Percentiles rank a stretch among this genome's conserved stretches.
phyloP scores from a whole-genome alignment of 1,140 invertebrate genomes.

The Drosophila ohnishii region DNA sequence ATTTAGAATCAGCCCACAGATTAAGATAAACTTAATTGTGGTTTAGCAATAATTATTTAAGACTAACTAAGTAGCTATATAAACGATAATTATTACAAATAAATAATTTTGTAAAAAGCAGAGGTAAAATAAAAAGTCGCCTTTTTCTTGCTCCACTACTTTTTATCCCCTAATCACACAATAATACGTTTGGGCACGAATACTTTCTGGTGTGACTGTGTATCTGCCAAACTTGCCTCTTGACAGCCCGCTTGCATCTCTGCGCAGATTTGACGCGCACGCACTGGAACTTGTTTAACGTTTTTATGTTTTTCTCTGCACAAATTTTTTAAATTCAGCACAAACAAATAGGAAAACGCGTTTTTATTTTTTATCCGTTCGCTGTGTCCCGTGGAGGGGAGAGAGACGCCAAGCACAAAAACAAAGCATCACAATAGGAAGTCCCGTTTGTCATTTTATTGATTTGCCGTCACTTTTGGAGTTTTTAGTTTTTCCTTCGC shows the following conservation, averaged over 20 bases:
- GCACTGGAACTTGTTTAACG: conserved; percentile 53
- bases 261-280: conserved; percentile 45
- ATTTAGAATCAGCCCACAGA: neutral
- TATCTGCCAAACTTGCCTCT: conserved; percentile 23
- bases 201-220: conserved; percentile 24
- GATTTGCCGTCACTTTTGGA: conserved; percentile 47
- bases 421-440: conserved; percentile 28
- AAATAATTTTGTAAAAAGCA: neutral
- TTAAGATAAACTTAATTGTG: neutral
- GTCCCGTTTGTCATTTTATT: conserved; percentile 46
- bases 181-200: conserved; percentile 6
- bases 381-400: conserved; percentile 4
- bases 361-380: conserved; percentile 23
- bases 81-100: neutral
- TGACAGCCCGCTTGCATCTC: conserved; percentile 41
- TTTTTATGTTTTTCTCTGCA: conserved; percentile 63
- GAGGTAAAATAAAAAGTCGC: neutral
- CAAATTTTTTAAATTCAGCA: conserved; percentile 47
- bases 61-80: neutral
- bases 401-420: conserved; percentile 13
- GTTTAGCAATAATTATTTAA: neutral
- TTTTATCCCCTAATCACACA: neutral
- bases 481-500: conserved; percentile 19
- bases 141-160: neutral
- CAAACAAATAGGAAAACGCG: conserved; percentile 30